These are phyloP conservation scores for Misgurnus anguillicaudatus DNA, from an alignment of 2,113 vertebrate species.

Conservation along the genomic window DNA sequence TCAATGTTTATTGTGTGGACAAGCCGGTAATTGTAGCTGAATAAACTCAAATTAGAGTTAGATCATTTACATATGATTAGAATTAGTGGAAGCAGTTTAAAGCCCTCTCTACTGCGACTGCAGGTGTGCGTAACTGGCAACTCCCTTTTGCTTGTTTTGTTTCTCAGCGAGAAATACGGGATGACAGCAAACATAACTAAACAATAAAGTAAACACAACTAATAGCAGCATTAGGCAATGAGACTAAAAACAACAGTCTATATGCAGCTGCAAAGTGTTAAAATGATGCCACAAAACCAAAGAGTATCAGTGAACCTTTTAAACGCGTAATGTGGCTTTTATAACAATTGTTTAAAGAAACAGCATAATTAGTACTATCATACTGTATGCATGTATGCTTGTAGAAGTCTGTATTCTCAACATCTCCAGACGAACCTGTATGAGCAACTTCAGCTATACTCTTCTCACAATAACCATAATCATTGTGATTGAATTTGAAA, in stretches of 20 bases:
- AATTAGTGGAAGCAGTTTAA: constrained; percentile 80
- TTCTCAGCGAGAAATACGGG: constrained; percentile 3
- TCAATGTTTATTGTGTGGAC: constrained; percentile 92
- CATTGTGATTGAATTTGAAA: constrained; percentile 42
- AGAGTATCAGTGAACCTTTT: not conserved
- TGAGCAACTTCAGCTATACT: constrained; percentile 14
- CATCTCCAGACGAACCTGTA: not conserved
- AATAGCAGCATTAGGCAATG: not conserved
- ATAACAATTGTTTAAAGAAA: too few species aligned
- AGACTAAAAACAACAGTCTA: not conserved
- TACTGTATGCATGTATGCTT: not conserved
- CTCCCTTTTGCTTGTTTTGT: constrained; percentile 16
- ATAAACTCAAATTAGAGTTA: constrained; percentile 90
- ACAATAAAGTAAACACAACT: not conserved
- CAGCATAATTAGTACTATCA: not conserved
- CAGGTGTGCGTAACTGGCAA: constrained; percentile 67
- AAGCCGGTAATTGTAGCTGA: constrained; percentile 86
- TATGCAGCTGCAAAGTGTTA: not conserved
- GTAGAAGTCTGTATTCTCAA: not conserved
- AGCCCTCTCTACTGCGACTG: constrained; percentile 75
- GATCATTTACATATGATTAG: constrained; percentile 90
- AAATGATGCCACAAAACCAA: not conserved
- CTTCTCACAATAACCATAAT: constrained; percentile 20
- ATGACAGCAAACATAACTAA: not conserved
- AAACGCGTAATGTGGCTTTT: not conserved